These are phyloP conservation scores for Yponomeuta cagnagella DNA, from an alignment of 2,888 invertebrate genomes.

Conservation along the genomic window DNA sequence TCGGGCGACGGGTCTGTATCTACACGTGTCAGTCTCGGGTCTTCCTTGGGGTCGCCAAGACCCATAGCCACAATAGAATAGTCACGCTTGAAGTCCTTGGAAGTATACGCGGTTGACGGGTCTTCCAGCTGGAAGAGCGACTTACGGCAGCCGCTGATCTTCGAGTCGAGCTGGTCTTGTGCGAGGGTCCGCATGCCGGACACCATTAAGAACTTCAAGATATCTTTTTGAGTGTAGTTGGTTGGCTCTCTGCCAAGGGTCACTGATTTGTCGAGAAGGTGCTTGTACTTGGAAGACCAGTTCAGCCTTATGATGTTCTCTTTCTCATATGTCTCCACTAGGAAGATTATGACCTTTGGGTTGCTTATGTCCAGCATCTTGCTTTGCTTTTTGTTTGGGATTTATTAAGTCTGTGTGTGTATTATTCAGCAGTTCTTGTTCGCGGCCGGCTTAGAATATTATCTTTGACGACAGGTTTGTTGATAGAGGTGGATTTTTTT, in stretches of 20 bases:
- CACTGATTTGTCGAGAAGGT: background rate
- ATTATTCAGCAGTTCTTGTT: background rate
- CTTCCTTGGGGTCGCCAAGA: constrained; percentile 37
- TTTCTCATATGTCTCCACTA: constrained; percentile 12
- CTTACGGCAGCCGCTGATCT: background rate
- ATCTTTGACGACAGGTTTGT: too few relatives aligned
- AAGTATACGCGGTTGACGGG: constrained; percentile 14
- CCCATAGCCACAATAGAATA: constrained; percentile 38
- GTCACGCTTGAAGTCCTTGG: constrained; percentile 31
- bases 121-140: background rate
- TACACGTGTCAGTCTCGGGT: constrained; percentile 36
- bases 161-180: constrained; percentile 27
- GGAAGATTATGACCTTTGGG: constrained; percentile 1
- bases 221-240: constrained; percentile 1
- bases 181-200: constrained; percentile 33
- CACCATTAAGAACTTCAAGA: constrained; percentile 29
- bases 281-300: constrained; percentile 3
- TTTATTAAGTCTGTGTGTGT: background rate
- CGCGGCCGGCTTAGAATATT: background rate
- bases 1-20: constrained; percentile 32
- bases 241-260: background rate
- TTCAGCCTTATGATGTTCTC: constrained; percentile 2
- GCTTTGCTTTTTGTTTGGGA: background rate
- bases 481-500: too few relatives aligned
- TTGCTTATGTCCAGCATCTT: constrained; percentile 2